Conservation (phyloP, 2,888 invertebrate species). For the Amphipyra tragopoginis region DNA sequence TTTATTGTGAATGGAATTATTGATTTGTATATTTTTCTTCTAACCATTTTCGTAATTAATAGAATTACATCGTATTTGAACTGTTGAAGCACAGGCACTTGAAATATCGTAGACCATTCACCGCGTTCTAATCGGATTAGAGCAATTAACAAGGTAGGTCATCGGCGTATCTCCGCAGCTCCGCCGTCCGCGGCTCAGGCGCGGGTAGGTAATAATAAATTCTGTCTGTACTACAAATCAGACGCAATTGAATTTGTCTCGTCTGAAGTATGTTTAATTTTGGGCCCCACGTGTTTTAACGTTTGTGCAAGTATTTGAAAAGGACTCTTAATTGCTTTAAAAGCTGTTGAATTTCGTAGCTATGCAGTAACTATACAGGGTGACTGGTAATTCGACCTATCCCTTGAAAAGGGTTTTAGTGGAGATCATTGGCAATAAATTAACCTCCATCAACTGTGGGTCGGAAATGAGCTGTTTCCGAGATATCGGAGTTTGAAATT, state of each 20-base stretch:
- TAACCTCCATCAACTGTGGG: too few relatives aligned
- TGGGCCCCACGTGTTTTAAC: conserved; percentile 29
- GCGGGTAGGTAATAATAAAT: conserved; percentile 44
- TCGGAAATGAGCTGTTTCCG: too few relatives aligned
- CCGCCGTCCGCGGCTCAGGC: conserved; percentile 2
- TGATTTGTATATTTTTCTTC: too few relatives aligned
- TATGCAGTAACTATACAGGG: too few relatives aligned
- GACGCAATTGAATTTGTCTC: conserved; percentile 60
- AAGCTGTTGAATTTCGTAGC: conserved; percentile 6
- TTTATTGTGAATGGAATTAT: too few relatives aligned
- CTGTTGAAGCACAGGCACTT: conserved; percentile 13
- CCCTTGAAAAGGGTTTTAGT: too few relatives aligned
- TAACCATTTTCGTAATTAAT: neutral
- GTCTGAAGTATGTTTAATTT: conserved; percentile 67
- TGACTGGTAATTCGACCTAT: too few relatives aligned
- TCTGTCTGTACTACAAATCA: conserved; percentile 56
- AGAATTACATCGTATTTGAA: conserved; percentile 8
- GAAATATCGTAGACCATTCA: conserved; percentile 30
- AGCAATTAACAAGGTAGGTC: conserved; percentile 53
- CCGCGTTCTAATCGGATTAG: conserved; percentile 47
- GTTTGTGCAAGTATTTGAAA: conserved; percentile 41
- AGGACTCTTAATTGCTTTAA: conserved; percentile 33
- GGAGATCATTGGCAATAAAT: too few relatives aligned
- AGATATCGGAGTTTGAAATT: too few relatives aligned
- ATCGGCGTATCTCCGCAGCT: conserved; percentile 20